Evolutionary conservation across 1,140 invertebrate species (phyloP).

Genomic region (Bombus impatiens): DNA sequence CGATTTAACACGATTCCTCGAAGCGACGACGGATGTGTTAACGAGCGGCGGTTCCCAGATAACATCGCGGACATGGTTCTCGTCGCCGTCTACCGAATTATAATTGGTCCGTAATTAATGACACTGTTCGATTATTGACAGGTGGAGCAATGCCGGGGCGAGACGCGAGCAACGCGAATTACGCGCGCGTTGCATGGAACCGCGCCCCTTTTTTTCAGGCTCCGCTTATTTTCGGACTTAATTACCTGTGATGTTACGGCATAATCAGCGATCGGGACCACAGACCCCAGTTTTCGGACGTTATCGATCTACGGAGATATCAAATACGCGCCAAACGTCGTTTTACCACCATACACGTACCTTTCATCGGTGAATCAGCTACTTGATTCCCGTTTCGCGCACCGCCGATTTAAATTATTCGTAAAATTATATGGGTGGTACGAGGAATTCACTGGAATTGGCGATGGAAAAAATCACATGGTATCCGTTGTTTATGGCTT

Average conservation of each 20-base stretch:
- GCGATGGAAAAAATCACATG: background rate
- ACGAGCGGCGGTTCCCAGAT: constrained; percentile 56
- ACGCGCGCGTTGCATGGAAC: constrained; percentile 39
- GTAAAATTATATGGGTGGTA: background rate
- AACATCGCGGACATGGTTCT: constrained; percentile 64
- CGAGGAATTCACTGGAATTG: too few relatives aligned
- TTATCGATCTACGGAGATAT: constrained; percentile 53
- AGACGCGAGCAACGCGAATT: constrained; percentile 49
- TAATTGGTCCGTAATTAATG: constrained; percentile 78
- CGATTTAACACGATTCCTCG: constrained; percentile 61
- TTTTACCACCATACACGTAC: constrained; percentile 14
- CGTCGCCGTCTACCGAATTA: constrained; percentile 66
- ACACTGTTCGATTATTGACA: constrained; percentile 71
- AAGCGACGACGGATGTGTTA: constrained; percentile 59
- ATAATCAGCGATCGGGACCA: constrained; percentile 55
- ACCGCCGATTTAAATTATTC: constrained; percentile 6
- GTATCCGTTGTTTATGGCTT: constrained; percentile 8
- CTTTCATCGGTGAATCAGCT: background rate
- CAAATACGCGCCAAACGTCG: background rate
- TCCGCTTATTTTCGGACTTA: constrained; percentile 70
- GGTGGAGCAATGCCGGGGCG: constrained; percentile 35
- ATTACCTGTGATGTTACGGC: constrained; percentile 69
- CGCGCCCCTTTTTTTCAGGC: constrained; percentile 54
- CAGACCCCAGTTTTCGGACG: background rate
- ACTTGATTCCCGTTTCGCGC: background rate